A percentile compares a stretch with the other conserved stretches of the same genome.
phyloP scores from a whole-genome alignment of 1,140 invertebrate genomes.

The Globodera ellingtonae region DNA sequence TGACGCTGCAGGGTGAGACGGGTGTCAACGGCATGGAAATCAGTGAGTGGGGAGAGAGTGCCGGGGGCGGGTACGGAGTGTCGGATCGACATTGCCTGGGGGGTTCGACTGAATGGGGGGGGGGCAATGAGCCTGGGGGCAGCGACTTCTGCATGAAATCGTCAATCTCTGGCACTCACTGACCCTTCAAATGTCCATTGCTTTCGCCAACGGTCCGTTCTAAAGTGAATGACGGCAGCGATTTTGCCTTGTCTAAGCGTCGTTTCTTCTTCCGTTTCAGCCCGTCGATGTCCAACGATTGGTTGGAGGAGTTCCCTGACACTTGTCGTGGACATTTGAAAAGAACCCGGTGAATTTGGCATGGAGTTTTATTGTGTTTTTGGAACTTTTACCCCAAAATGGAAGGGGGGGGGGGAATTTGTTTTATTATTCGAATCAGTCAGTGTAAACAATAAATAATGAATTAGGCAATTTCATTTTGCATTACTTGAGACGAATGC shows the following conservation, averaged over 20 bases:
- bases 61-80: background rate
- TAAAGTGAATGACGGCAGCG: slow-evolving; percentile 17
- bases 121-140: too few species aligned
- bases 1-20: background rate
- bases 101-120: background rate
- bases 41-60: background rate
- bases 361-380: too few species aligned
- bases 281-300: slow-evolving; percentile 13
- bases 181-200: background rate
- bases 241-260: slow-evolving; percentile 17
- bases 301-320: slow-evolving; percentile 8
- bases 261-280: slow-evolving; percentile 6
- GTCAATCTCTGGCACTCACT: background rate
- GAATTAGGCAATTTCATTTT: too few species aligned
- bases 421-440: too few species aligned
- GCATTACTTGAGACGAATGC: background rate
- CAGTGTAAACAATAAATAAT: too few species aligned
- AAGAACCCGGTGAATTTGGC: too few species aligned
- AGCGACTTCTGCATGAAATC: background rate
- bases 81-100: background rate
- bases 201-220: background rate
- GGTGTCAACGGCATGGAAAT: background rate
- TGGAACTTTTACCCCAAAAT: too few species aligned
- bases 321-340: background rate
- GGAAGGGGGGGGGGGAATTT: too few species aligned